Evolutionary conservation across 2,888 invertebrate genomes (phyloP), one percentile per base, ranked within the genome.

Genomic region (Malthinus seriepunctatus): DNA sequence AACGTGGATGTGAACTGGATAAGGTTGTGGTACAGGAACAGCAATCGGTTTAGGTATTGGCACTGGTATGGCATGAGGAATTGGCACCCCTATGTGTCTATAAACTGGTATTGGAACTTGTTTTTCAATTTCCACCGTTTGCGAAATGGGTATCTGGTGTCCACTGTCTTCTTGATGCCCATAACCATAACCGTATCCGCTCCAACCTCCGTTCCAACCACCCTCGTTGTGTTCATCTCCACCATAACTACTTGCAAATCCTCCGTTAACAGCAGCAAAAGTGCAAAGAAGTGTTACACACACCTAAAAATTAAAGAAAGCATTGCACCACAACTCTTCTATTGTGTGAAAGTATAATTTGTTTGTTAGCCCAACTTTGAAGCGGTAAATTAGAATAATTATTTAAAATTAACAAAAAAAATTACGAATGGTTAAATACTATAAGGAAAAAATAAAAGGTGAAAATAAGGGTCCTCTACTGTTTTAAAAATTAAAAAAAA

Each of bases 31-130:
- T 51, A 88, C 77, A 8, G 88, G 88, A 9, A 88, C 82, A 1
- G 88, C 84, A 1, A 88, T 79, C 71, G 88, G 86, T 71, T 86
- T 88, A 71, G 87, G 86, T 56, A 88, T 84, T 46, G 88, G 88
- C 34, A 88, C 83, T 0, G 86, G 83, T 1, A 83, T 74, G 3
- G 82, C 70, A 51, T 79, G 79, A 2, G 78, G 79, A 45, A 79
- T 76, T 35, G 77, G 78, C 10, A 79, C 76, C 7, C 80, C 79
- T 56, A 83, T 80, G 63, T 83, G 81, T 62, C 82, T 80, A 71
- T 81, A 79, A 48, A 83, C 79, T 10, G 83, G 83, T 15, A 83
- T 76, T 1, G 81, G 77, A 45, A 88, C 83, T 0, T 88, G 88
- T 67, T 83, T 88, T 38, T 87, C 86, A 69, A 88, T 86, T 71